Evolutionary conservation across 2,113 vertebrate species (phyloP).

Genomic region (Carassius carassius): DNA sequence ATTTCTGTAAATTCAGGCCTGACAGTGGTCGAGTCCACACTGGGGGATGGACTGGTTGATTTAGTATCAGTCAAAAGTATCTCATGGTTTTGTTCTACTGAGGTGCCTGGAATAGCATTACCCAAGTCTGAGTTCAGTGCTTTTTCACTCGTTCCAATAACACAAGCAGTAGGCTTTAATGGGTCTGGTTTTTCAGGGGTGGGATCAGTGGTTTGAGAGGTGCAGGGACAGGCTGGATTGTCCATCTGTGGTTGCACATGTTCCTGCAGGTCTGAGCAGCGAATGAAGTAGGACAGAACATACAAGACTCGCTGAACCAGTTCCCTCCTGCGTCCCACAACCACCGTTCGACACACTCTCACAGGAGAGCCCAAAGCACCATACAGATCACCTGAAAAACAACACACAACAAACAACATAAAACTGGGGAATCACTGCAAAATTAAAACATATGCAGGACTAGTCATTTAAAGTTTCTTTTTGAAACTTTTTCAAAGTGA

Average conservation of each 20-base stretch:
- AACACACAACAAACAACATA: background rate
- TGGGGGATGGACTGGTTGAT: slow-evolving; percentile 31
- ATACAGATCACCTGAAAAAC: slow-evolving; percentile 78
- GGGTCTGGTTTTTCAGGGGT: slow-evolving; percentile 29
- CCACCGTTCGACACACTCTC: slow-evolving; percentile 81
- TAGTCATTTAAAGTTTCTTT: background rate
- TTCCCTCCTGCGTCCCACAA: slow-evolving; percentile 83
- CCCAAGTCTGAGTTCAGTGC: background rate
- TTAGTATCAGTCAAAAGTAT: background rate
- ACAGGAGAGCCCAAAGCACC: slow-evolving; percentile 86
- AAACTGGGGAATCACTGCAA: background rate
- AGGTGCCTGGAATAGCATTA: background rate
- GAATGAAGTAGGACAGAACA: slow-evolving; percentile 86
- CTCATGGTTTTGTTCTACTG: background rate
- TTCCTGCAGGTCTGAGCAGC: slow-evolving; percentile 88
- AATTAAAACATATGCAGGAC: background rate
- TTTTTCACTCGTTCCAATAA: slow-evolving; percentile 34
- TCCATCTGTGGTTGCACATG: slow-evolving; percentile 62
- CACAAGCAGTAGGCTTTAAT: background rate
- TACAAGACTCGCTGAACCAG: slow-evolving; percentile 86
- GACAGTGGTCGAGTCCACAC: slow-evolving; percentile 51
- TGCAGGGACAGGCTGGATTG: slow-evolving; percentile 19
- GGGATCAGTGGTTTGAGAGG: slow-evolving; percentile 23
- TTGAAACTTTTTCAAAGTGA: background rate
- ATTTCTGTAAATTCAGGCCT: slow-evolving; percentile 44